Base-by-base conservation (phyloP, 2,797 vertebrate genomes). In the Gila robusta region DNA sequence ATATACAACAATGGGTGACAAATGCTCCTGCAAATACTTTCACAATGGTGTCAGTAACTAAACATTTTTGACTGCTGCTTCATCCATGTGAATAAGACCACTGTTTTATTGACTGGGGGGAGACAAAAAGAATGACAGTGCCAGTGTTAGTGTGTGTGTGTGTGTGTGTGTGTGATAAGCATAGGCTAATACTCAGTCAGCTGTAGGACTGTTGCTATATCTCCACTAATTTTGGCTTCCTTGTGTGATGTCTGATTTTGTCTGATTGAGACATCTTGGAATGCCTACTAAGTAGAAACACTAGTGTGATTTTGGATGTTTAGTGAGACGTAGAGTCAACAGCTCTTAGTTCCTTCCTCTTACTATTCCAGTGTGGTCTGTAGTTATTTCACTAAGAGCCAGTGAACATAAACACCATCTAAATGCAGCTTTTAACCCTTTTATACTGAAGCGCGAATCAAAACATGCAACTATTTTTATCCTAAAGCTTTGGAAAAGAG, bases 251-350 rank as follows among this genome's bases (percentile, higher is more conserved):
- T 86, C 59, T 32, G 44, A 59, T 52, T 73, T 28, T 71, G 11
- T 44, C 56, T 52, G 17, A 82, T 70, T 82, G n/a, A 77, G 59
- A 76, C n/a, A 23, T 76, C n/a, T 66, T 54, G 79, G 79, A 86
- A 78, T 66, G 5, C 2, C 62, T 44, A 56, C 59, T 59, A 39
- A 10, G 32, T 14, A 62, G 21, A 74, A 76, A 67, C 26, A n/a
- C 19, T 23, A 78, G 19, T 37, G 54, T 77, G 35, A 52, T 19
- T 54, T 74, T 87, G n/a, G 21, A 67, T 83, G 41, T 87, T 76
- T 70, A 49, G 82, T 80, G 59, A 81, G 35, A 81, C 69, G 56
- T 77, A 35, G 39, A 4, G 26, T 26, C 56, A 66, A 66, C 64
- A 17, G 64, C 35, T 77, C 62, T 52, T 35, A 47, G 26, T 64